Base-by-base conservation (phyloP, 2,797 vertebrate species). In the Thamnophis elegans region DNA sequence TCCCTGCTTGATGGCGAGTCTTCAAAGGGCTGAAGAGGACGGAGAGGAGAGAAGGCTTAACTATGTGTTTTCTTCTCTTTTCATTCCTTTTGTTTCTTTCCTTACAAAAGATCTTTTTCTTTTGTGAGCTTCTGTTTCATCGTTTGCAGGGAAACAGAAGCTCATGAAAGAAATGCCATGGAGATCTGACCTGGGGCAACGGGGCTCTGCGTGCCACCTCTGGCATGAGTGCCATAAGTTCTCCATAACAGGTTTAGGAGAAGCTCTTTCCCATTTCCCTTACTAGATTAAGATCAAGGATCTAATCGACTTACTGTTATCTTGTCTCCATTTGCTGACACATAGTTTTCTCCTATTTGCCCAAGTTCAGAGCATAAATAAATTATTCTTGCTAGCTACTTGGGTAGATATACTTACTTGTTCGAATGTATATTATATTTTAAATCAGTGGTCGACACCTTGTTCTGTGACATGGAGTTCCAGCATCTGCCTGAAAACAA, bases 1-100 rank as follows among this genome's bases (percentile, higher is more conserved):
- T 26, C 7, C 51, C 91, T 51, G 20, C 36, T 59, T 60, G 4
- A 53, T 32, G 3, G 36, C 88, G 13, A 53, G 26, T 12, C 36
- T 51, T 25, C 78, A 87, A 32, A 94, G 56, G 93, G 91, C 14
- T 90, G 93, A 93, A 28, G 0, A 59, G 22, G 42, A 42, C 18
- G 8, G 59, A 25, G 59, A 4, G 9, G 6, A 60, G 25, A 26
- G 59, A 60, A 60, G 10, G 59, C 25, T 11, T 62, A 62, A 62
- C 59, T 60, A 3, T 60, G 16, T 60, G 59, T 60, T 60, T 60
- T 60, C 59, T 1, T 26, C 59, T 60, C 59, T 60, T 60, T 60
- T 60, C 59, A 26, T 26, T 60, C 59, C 59, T 60, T 60, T 60
- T 32, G 0, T 36, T 73, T 36, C 32, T 26, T 20, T 14, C 32